Percentiles rank a stretch among this genome's conserved stretches.
Conservation (phyloP, 2,888 invertebrate species). For the Patella caerulea region DNA sequence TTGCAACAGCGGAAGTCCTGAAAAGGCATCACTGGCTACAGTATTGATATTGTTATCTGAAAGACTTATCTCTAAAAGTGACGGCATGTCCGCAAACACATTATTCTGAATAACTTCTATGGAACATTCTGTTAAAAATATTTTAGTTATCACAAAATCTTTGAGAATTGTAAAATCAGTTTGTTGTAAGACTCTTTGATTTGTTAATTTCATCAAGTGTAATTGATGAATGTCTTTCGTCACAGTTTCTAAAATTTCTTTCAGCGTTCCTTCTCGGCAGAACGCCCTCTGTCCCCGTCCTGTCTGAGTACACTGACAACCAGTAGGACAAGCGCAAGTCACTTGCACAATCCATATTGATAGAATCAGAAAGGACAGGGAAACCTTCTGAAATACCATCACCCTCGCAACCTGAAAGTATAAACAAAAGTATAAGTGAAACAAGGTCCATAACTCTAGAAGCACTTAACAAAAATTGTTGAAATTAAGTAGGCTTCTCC, state of each 20-base stretch:
- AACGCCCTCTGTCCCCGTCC: constrained; percentile 23
- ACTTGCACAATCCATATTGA: not conserved
- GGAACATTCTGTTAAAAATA: constrained; percentile 39
- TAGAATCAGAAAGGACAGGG: not conserved
- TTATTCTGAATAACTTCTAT: constrained; percentile 40
- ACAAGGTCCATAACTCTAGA: no score
- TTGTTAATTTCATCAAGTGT: constrained; percentile 25
- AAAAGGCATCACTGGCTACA: constrained; percentile 45
- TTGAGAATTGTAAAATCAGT: constrained; percentile 31
- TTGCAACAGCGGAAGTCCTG: constrained; percentile 39
- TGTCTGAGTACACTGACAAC: constrained; percentile 19
- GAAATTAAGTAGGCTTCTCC: no score
- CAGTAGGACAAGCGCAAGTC: constrained; percentile 19
- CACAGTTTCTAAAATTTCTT: constrained; percentile 17
- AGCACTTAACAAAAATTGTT: no score
- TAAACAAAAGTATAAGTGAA: no score
- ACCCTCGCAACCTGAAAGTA: not conserved
- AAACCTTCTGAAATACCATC: not conserved
- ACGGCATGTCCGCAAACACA: constrained; percentile 41
- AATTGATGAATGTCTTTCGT: constrained; percentile 29
- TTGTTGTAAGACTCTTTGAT: constrained; percentile 25
- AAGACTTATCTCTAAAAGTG: constrained; percentile 42
- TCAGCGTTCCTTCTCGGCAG: constrained; percentile 20
- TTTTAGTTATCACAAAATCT: constrained; percentile 24
- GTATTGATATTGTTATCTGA: constrained; percentile 45